Evolutionary conservation across 2,797 vertebrate genomes (phyloP).

Genomic region (Lophius americanus): DNA sequence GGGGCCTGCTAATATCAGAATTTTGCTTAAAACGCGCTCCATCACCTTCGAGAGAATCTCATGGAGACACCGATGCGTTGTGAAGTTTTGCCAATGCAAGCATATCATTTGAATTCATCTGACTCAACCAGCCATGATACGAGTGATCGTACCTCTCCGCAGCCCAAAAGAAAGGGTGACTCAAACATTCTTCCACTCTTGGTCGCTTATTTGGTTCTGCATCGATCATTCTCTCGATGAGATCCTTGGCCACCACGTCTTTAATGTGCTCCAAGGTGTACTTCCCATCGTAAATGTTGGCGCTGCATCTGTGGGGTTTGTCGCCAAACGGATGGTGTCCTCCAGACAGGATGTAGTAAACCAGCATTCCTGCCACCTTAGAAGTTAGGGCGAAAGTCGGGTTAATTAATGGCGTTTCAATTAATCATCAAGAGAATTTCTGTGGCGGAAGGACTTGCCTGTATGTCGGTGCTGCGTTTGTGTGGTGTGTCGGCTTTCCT

Average conservation of each 20-base stretch:
- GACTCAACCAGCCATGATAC: too few species aligned
- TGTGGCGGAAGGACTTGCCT: slow-evolving; percentile 44
- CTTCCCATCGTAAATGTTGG: slow-evolving; percentile 40
- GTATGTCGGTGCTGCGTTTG: slow-evolving; percentile 69
- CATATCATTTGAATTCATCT: too few species aligned
- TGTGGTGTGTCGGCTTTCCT: slow-evolving; percentile 28
- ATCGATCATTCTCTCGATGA: slow-evolving; percentile 69
- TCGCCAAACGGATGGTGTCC: slow-evolving; percentile 70
- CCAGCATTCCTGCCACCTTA: slow-evolving; percentile 77
- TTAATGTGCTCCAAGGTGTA: slow-evolving; percentile 59
- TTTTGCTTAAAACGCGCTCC: too few species aligned
- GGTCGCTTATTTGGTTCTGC: slow-evolving; percentile 59
- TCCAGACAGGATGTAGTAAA: slow-evolving; percentile 73
- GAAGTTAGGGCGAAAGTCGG: not conserved
- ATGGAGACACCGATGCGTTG: too few species aligned
- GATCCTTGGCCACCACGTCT: slow-evolving; percentile 66
- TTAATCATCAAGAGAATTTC: rapidly evolving
- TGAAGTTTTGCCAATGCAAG: too few species aligned
- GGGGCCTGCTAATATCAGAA: too few species aligned
- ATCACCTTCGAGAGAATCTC: too few species aligned
- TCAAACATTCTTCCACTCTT: slow-evolving; percentile 2
- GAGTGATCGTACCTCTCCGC: too few species aligned
- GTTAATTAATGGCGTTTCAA: rapidly evolving
- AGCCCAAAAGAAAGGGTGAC: too few species aligned
- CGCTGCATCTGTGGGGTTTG: not conserved